Percentiles rank a stretch among this genome's conserved stretches.
Evolutionary conservation across 2,888 invertebrate genomes (phyloP).

Genomic region (Dorcus hopei): DNA sequence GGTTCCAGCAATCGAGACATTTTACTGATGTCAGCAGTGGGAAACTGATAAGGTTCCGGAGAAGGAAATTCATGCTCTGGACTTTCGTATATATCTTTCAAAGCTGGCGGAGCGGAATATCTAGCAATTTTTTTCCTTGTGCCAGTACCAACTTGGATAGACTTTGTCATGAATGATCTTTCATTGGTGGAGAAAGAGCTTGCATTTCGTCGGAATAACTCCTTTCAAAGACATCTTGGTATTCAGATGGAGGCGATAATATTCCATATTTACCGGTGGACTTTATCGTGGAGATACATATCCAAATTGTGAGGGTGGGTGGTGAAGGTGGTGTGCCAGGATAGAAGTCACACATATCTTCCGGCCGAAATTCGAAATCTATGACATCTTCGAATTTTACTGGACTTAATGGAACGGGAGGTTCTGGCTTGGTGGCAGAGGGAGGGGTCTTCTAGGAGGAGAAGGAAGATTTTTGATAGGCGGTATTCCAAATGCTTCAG

Average conservation of each 20-base stretch:
- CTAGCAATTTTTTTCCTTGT: not conserved
- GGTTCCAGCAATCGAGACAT: not conserved
- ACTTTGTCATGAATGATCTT: conserved; percentile 5
- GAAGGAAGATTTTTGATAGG: not conserved
- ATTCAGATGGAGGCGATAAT: not conserved
- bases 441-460: not conserved
- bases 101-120: not conserved
- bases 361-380: not conserved
- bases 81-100: not conserved
- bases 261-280: not conserved
- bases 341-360: not conserved
- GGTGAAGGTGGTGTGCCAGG: conserved; percentile 7
- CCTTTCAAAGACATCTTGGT: not conserved
- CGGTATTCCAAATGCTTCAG: no score
- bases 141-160: not conserved
- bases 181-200: conserved; percentile 7
- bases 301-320: conserved; percentile 6
- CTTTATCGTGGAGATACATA: conserved; percentile 8
- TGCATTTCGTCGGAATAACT: not conserved
- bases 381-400: not conserved
- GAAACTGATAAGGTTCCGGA: not conserved
- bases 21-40: conserved; percentile 3
- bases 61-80: not conserved
- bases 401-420: not conserved
- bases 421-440: no score